Conservation (phyloP, 2,797 vertebrate genomes). For the Cygnus olor region DNA sequence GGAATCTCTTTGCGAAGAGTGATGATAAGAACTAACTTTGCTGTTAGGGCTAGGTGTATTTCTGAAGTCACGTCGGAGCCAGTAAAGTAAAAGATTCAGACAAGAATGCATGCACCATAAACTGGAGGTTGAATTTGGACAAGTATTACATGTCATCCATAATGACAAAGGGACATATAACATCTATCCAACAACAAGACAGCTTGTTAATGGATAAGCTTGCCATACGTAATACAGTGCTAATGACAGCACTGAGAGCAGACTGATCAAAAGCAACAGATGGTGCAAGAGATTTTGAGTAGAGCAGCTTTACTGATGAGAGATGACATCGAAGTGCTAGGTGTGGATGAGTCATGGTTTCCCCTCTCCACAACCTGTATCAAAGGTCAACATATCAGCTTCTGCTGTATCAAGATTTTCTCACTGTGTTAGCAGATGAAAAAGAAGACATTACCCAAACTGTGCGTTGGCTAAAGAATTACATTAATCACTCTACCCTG, state of each 20-base stretch:
- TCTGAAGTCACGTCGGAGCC: not conserved
- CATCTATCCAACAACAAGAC: not conserved
- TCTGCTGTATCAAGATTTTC: not conserved
- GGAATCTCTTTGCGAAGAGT: not conserved
- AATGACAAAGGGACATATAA: not conserved
- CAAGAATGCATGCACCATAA: not conserved
- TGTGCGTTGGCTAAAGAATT: not conserved
- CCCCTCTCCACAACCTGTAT: not conserved
- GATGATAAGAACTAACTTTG: not conserved
- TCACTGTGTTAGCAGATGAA: not conserved
- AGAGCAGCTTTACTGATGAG: not conserved
- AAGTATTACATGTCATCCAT: not conserved
- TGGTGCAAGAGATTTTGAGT: conserved; percentile 2
- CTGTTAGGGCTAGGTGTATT: not conserved
- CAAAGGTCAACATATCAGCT: not conserved
- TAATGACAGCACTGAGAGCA: not conserved
- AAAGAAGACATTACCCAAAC: not conserved
- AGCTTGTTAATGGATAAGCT: not conserved
- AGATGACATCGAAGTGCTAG: not conserved
- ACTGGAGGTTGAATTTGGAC: not conserved
- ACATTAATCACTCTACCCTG: not conserved
- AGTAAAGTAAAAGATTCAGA: not conserved
- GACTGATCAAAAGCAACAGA: conserved; percentile 23
- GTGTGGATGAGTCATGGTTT: not conserved
- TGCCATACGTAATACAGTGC: not conserved